Evolutionary conservation across 2,888 invertebrate genomes (phyloP).

Genomic region (Allophyes oxyacanthae): DNA sequence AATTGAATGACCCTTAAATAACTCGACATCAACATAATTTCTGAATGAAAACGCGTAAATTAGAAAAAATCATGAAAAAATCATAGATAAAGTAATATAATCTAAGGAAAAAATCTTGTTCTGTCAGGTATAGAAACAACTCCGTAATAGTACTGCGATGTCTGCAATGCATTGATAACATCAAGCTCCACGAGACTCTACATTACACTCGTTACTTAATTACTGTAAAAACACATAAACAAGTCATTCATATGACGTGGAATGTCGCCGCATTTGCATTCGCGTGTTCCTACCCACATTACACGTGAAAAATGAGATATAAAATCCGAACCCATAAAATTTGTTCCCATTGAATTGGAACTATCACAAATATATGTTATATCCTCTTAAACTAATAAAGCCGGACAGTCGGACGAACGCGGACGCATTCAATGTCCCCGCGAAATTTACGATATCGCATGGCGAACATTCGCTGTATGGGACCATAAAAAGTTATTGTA

Average conservation of each 20-base stretch:
- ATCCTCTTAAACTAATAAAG: conserved; percentile 63
- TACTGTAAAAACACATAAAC: conserved; percentile 49
- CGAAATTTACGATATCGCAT: conserved; percentile 66
- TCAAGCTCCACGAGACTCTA: conserved; percentile 40
- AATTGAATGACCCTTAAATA: conserved; percentile 3
- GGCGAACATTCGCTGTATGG: conserved; percentile 58
- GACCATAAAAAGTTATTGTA: conserved; percentile 68
- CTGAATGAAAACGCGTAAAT: conserved; percentile 26
- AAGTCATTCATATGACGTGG: conserved; percentile 38
- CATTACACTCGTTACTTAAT: conserved; percentile 49
- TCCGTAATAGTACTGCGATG: conserved; percentile 15
- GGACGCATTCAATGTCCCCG: conserved; percentile 63
- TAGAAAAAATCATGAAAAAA: too few relatives aligned
- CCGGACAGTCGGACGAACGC: conserved; percentile 56
- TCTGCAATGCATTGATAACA: conserved; percentile 43
- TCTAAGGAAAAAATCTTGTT: too few relatives aligned
- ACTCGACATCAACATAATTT: conserved; percentile 22
- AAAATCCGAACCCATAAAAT: conserved; percentile 55
- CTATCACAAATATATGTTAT: conserved; percentile 58
- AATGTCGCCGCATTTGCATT: conserved; percentile 50
- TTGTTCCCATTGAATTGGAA: conserved; percentile 61
- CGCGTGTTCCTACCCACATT: conserved; percentile 38
- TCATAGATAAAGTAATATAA: too few relatives aligned
- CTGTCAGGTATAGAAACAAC: conserved; percentile 38
- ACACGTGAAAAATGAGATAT: conserved; percentile 44